Conservation (phyloP, 2,888 invertebrate species). For the Empis stercorea region DNA sequence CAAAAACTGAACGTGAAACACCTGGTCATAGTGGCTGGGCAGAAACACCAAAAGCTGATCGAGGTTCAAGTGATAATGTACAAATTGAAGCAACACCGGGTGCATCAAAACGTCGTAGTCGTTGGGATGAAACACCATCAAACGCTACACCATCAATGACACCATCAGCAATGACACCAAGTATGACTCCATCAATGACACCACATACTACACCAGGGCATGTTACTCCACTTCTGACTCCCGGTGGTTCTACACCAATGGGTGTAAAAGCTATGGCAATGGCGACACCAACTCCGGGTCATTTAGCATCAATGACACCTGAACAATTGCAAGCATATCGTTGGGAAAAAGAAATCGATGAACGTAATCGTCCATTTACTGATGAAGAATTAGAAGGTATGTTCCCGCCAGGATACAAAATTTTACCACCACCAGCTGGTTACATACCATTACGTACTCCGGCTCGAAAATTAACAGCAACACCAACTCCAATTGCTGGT, state of each 20-base stretch:
- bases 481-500: constrained; percentile 91
- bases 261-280: constrained; percentile 96
- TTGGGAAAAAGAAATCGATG: constrained; percentile 98
- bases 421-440: constrained; percentile 87
- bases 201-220: constrained; percentile 63
- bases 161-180: constrained; percentile 50
- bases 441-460: constrained; percentile 96
- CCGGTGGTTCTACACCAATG: constrained; percentile 73
- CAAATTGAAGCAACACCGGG: constrained; percentile 91
- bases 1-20: constrained; percentile 93
- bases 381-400: constrained; percentile 96
- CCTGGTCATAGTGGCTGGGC: constrained; percentile 99
- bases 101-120: constrained; percentile 84
- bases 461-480: constrained; percentile 92
- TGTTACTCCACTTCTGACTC: constrained; percentile 59
- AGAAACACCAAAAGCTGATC: constrained; percentile 93
- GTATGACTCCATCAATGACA: constrained; percentile 58
- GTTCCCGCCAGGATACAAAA: constrained; percentile 97
- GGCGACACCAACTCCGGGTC: constrained; percentile 95
- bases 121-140: constrained; percentile 98
- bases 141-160: constrained; percentile 63
- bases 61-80: constrained; percentile 54
- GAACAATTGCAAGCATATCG: constrained; percentile 96
- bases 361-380: constrained; percentile 87
- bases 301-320: constrained; percentile 95